phyloP scores from a whole-genome alignment of 2,113 vertebrate genomes.

The Engraulis encrasicolus region DNA sequence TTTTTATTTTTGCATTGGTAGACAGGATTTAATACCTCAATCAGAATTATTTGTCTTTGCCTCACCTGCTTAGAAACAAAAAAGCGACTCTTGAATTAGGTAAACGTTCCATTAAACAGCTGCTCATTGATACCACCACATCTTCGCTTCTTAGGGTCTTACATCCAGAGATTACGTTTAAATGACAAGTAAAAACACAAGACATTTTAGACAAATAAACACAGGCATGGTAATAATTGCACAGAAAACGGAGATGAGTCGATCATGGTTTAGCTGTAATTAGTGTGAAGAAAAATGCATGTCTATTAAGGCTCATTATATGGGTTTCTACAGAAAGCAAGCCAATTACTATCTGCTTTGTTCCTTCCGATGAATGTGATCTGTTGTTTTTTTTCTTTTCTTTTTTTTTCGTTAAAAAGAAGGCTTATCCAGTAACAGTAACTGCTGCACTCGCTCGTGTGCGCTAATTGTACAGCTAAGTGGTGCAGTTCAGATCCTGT shows the following conservation, averaged over 20 bases:
- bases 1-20: background rate
- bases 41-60: background rate
- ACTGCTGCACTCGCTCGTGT: conserved; percentile 22
- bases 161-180: conserved; percentile 28
- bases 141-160: conserved; percentile 7
- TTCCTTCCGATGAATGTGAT: conserved; percentile 47
- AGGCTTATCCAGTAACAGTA: conserved; percentile 19
- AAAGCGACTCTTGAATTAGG: background rate
- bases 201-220: conserved; percentile 60
- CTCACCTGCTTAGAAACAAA: background rate
- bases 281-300: conserved; percentile 73
- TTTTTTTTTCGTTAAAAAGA: background rate
- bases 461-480: conserved; percentile 54
- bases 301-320: conserved; percentile 76
- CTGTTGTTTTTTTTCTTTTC: background rate
- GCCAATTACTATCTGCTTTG: conserved; percentile 75
- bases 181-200: conserved; percentile 45
- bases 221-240: conserved; percentile 75
- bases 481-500: conserved; percentile 21
- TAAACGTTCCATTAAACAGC: background rate
- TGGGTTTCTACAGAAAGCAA: conserved; percentile 74
- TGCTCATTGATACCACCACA: background rate
- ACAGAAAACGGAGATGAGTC: conserved; percentile 65
- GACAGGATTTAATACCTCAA: background rate
- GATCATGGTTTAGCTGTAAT: conserved; percentile 78